These are phyloP conservation scores for Ecliptopera silaceata DNA, from an alignment of 2,888 invertebrate species.

Conservation along the genomic window DNA sequence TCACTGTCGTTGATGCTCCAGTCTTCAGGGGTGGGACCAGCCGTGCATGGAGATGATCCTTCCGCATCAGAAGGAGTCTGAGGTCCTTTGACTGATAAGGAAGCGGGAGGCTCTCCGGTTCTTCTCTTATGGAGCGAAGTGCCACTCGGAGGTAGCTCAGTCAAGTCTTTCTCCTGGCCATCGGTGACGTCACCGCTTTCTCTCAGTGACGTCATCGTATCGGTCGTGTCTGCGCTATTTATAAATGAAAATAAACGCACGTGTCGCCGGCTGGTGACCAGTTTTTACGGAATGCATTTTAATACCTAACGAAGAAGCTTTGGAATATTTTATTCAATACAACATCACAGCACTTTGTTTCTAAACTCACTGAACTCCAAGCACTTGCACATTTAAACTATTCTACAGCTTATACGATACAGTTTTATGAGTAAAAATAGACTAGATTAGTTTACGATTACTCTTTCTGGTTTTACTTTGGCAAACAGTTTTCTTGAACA, in stretches of 20 bases:
- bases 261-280: conserved; percentile 55
- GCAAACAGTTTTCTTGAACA: neutral
- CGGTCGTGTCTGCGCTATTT: conserved; percentile 64
- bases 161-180: conserved; percentile 50
- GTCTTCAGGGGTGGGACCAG: conserved; percentile 65
- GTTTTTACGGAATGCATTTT: conserved; percentile 71
- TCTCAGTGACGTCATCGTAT: conserved; percentile 66
- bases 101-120: conserved; percentile 71
- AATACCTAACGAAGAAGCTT: conserved; percentile 25
- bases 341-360: conserved; percentile 21
- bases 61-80: conserved; percentile 72
- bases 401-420: neutral
- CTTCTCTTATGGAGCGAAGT: conserved; percentile 74
- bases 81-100: conserved; percentile 65
- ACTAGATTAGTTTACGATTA: neutral
- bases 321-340: conserved; percentile 27
- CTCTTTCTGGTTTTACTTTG: neutral
- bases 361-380: conserved; percentile 15
- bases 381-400: conserved; percentile 27
- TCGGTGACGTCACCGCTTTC: conserved; percentile 65
- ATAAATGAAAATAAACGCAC: conserved; percentile 76
- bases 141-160: conserved; percentile 70
- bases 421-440: neutral
- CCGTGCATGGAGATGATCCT: conserved; percentile 73
- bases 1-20: conserved; percentile 60